These are phyloP conservation scores for Bagarius yarrelli DNA, from an alignment of 2,113 vertebrate genomes.

Conservation along the genomic window DNA sequence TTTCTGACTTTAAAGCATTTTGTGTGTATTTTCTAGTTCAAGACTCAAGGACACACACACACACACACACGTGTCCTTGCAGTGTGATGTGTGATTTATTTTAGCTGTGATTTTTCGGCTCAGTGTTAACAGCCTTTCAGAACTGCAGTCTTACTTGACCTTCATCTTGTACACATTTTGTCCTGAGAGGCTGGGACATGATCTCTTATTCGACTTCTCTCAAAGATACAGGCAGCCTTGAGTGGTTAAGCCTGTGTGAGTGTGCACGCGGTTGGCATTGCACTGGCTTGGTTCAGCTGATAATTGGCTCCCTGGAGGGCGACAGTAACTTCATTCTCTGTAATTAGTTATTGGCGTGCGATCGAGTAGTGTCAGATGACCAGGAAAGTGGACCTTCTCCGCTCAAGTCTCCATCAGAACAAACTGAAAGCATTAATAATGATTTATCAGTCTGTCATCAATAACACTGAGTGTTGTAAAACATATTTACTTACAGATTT, in stretches of 20 bases:
- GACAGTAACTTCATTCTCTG: slow-evolving; percentile 55
- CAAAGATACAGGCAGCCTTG: background rate
- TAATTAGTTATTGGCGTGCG: slow-evolving; percentile 55
- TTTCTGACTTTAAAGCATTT: slow-evolving; percentile 13
- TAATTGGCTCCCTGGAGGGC: slow-evolving; percentile 50
- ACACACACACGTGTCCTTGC: background rate
- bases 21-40: background rate
- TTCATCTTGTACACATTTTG: background rate
- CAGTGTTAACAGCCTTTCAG: background rate
- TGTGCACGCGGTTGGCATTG: background rate
- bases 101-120: background rate
- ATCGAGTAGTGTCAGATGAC: slow-evolving; percentile 50
- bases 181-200: background rate
- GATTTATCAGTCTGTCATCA: slow-evolving; percentile 7
- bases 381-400: slow-evolving; percentile 30
- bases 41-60: background rate
- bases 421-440: slow-evolving; percentile 34
- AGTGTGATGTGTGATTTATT: background rate
- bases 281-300: slow-evolving; percentile 30
- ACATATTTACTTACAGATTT: background rate
- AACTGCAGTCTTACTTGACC: background rate
- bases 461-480: background rate
- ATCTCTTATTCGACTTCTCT: background rate
- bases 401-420: slow-evolving; percentile 21
- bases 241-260: slow-evolving; percentile 36